Base-by-base conservation (phyloP, 2,113 vertebrate genomes). In the Myrmecophaga tridactyla region DNA sequence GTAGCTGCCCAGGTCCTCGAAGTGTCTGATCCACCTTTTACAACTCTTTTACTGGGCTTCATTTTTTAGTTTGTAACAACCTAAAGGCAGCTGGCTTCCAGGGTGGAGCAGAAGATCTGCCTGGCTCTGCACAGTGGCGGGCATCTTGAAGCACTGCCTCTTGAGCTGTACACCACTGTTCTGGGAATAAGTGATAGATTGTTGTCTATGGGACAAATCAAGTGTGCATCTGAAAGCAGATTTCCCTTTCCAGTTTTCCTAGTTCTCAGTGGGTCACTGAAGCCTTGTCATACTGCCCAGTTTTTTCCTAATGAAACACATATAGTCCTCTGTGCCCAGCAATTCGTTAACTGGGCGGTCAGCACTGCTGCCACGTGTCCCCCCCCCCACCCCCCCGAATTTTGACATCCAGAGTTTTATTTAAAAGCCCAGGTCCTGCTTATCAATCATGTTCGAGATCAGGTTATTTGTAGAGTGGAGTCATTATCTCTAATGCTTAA, bases 401-500 rank as follows among this genome's bases (percentile, higher is more conserved):
- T 97, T 98, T 69, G 69, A 97, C 97, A 93, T 97, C 93, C 76
- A 88, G 69, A 89, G 72, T 96, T 97, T 97, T 96, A 96, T 96
- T 95, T 96, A 41, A 97, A 48, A 98, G 95, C 86, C 63, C 72
- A 80, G 95, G 92, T 58, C 94, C 94, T 94, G 92, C 96, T 96
- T 97, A 97, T 98, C 98, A 97, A 86, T 98, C 97, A 97, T 76
- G 86, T 97, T 98, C 97, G 96, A 46, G 98, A 98, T 98, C 98
- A 97, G 97, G 97, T 98, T 98, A 98, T 98, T 98, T 96, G 96
- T 93, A 98, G 97, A 98, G 97, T 96, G 97, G 96, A 98, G 97
- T 98, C 98, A 98, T 98, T 98, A 98, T 96, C 98, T 98, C 98
- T 97, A 98, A 98, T 97, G 97, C 98, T 98, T 98, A 98, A 98